These are phyloP conservation scores for Tachyglossus aculeatus DNA, from an alignment of 2,797 vertebrate species.

Conservation along the genomic window DNA sequence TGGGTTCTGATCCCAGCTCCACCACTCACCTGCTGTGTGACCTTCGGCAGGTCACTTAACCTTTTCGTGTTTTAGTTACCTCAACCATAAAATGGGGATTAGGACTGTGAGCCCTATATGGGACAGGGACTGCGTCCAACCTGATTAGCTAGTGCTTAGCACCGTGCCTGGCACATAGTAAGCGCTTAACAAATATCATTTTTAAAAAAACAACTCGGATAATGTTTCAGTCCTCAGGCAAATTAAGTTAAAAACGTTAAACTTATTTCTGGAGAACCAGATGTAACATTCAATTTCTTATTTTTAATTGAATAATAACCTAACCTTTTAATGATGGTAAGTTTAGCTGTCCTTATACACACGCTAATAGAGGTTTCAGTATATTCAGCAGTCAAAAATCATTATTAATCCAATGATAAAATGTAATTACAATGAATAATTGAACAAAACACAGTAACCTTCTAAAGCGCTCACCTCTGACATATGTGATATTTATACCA, in stretches of 20 bases:
- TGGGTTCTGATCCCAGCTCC: too few relatives aligned
- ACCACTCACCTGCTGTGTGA: too few relatives aligned
- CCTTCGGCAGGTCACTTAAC: too few relatives aligned
- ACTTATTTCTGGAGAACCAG: too few relatives aligned
- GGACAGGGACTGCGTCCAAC: too few relatives aligned
- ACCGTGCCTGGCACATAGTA: too few relatives aligned
- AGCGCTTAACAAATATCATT: too few relatives aligned
- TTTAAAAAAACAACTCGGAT: too few relatives aligned
- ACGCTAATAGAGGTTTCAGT: neutral
- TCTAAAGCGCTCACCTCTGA: conserved; percentile 59
- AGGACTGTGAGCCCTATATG: too few relatives aligned
- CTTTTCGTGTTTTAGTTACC: too few relatives aligned
- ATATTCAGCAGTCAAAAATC: neutral
- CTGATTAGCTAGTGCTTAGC: too few relatives aligned
- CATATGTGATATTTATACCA: conserved; percentile 38
- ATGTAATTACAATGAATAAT: neutral
- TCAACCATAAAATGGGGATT: too few relatives aligned
- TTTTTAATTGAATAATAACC: neutral
- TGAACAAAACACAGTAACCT: neutral
- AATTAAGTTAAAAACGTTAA: neutral
- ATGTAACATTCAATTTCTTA: neutral
- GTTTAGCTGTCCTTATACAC: neutral
- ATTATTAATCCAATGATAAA: neutral
- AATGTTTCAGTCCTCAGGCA: neutral
- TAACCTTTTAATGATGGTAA: neutral